Percentiles rank a stretch among this genome's conserved stretches.
These are phyloP conservation scores for Pedetes capensis DNA, from an alignment of 2,113 vertebrate genomes.

Conservation along the genomic window DNA sequence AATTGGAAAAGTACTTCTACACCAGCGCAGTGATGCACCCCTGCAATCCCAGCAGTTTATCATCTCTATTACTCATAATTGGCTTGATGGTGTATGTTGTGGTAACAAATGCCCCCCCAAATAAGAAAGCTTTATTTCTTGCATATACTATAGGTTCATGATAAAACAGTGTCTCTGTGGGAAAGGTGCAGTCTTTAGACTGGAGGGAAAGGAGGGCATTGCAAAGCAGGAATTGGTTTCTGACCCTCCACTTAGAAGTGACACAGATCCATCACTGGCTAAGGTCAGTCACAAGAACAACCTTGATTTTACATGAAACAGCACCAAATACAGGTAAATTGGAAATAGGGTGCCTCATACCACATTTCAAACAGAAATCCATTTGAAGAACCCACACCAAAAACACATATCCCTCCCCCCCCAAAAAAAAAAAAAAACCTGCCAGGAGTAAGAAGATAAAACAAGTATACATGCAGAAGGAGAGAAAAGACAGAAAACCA, in stretches of 20 bases:
- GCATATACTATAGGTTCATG: neutral
- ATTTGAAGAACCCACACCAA: neutral
- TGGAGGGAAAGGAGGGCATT: neutral
- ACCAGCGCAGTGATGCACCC: no score
- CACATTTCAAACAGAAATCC: neutral
- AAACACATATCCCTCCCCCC: neutral
- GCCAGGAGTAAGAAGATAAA: neutral
- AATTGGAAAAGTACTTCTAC: neutral
- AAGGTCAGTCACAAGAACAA: neutral
- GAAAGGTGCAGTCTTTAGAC: neutral
- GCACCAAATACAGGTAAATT: neutral
- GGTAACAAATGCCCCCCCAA: neutral
- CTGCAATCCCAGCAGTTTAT: no score
- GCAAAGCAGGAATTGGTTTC: no score
- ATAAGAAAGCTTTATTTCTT: neutral
- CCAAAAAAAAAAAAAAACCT: neutral
- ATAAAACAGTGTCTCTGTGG: neutral
- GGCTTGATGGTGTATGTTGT: rapidly evolving
- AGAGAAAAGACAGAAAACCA: neutral
- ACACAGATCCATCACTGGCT: neutral
- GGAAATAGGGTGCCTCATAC: neutral
- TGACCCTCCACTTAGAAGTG: neutral
- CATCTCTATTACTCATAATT: neutral
- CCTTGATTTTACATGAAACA: neutral
- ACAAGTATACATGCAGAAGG: no score